These are phyloP conservation scores for Cantharis flavilabris DNA, from an alignment of 2,888 invertebrate species.

Conservation along the genomic window DNA sequence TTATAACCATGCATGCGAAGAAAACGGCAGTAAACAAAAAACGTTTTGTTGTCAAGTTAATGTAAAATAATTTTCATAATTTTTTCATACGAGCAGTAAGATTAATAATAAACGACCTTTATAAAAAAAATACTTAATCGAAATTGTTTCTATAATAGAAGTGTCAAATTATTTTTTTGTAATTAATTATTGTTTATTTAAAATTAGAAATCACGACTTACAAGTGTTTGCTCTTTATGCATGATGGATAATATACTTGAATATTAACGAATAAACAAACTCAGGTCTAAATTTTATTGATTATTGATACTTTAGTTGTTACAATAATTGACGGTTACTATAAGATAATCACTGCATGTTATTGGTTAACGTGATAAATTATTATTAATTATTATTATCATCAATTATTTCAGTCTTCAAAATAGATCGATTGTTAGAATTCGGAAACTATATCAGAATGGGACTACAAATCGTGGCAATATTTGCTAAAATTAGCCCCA, in stretches of 20 bases:
- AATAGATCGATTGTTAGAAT: not conserved
- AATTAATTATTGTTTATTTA: not conserved
- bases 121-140: not conserved
- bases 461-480: too few relatives aligned
- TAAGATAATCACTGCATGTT: not conserved
- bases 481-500: too few relatives aligned
- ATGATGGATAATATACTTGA: not conserved
- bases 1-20: not conserved
- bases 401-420: not conserved
- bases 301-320: not conserved
- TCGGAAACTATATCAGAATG: not conserved
- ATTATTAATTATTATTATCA: not conserved
- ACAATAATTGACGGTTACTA: not conserved
- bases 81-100: not conserved
- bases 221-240: not conserved
- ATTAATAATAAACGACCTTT: not conserved
- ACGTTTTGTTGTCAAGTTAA: not conserved
- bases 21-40: not conserved
- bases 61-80: not conserved
- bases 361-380: not conserved
- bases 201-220: not conserved
- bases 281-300: not conserved
- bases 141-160: not conserved
- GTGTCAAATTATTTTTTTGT: not conserved
- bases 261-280: not conserved